A percentile compares a stretch with the other conserved stretches of the same genome.
Evolutionary conservation across 2,113 vertebrate species (phyloP).

Genomic region (Hylia prasina): DNA sequence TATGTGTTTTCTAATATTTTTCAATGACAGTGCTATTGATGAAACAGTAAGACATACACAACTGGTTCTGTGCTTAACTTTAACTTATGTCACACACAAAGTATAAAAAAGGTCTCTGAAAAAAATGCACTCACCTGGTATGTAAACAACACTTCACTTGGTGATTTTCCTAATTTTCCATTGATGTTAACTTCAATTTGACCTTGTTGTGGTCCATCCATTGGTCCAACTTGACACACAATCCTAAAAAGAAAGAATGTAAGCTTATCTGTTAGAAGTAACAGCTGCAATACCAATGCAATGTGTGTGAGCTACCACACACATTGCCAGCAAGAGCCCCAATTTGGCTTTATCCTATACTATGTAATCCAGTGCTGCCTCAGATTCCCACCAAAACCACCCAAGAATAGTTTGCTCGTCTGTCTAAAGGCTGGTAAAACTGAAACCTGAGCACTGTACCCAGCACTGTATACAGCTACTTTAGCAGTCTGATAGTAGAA

Average conservation of each 20-base stretch:
- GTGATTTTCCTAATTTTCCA: slow-evolving; percentile 66
- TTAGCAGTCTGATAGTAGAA: not conserved
- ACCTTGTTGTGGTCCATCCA: not conserved
- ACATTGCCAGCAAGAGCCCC: not conserved
- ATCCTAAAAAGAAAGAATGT: slow-evolving; percentile 66
- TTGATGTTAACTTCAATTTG: slow-evolving; percentile 69
- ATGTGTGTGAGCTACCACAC: not conserved
- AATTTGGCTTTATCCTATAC: not conserved
- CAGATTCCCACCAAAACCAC: not conserved
- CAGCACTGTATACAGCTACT: not conserved
- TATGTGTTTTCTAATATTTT: not conserved
- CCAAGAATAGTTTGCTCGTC: not conserved
- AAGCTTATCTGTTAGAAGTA: not conserved
- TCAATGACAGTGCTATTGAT: not conserved
- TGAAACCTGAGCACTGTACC: not conserved
- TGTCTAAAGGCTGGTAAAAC: not conserved
- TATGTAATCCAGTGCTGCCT: not conserved
- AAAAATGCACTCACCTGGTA: slow-evolving; percentile 70
- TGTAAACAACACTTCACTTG: slow-evolving; percentile 65
- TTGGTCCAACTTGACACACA: slow-evolving; percentile 64
- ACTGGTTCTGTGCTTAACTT: not conserved
- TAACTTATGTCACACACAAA: not conserved
- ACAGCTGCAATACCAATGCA: not conserved
- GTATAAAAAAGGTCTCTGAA: not conserved
- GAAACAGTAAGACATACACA: not conserved